Percentiles rank a stretch among this genome's conserved stretches.
These are phyloP conservation scores for Marmota monax DNA, from an alignment of 2,113 vertebrate species.

Conservation along the genomic window DNA sequence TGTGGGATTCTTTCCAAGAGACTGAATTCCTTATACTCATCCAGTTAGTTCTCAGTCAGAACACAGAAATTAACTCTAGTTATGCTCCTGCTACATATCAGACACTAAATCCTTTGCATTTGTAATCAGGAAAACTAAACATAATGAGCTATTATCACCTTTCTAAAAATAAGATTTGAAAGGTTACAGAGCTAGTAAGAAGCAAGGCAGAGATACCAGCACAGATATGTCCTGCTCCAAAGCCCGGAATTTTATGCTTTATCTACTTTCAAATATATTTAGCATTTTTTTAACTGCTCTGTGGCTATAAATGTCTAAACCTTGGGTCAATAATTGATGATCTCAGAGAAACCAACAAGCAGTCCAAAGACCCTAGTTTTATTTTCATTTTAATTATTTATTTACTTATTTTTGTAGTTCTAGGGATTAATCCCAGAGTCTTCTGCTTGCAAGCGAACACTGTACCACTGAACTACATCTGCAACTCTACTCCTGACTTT, in stretches of 20 bases:
- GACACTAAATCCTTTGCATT: not conserved
- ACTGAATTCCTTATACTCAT: not conserved
- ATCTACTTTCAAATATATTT: not conserved
- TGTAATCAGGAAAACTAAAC: not conserved
- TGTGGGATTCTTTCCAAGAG: not conserved
- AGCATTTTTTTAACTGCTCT: not conserved
- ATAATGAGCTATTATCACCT: not conserved
- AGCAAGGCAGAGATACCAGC: not conserved
- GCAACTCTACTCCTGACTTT: not conserved
- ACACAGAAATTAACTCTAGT: not conserved
- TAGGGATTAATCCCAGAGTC: not conserved
- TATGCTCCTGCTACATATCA: not conserved
- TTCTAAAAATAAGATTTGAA: not conserved
- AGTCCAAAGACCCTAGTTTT: not conserved
- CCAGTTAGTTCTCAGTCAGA: not conserved
- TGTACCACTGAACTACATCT: not conserved
- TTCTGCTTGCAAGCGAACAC: not conserved
- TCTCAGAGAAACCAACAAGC: not conserved
- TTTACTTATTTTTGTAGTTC: not conserved
- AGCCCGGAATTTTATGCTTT: not conserved
- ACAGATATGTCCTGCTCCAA: not conserved
- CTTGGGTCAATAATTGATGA: constrained; percentile 21
- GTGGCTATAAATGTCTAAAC: not conserved
- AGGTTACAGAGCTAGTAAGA: not conserved
- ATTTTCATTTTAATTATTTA: not conserved